Evolutionary conservation across 2,888 invertebrate species (phyloP).

Genomic region (Agrotis ipsilon): DNA sequence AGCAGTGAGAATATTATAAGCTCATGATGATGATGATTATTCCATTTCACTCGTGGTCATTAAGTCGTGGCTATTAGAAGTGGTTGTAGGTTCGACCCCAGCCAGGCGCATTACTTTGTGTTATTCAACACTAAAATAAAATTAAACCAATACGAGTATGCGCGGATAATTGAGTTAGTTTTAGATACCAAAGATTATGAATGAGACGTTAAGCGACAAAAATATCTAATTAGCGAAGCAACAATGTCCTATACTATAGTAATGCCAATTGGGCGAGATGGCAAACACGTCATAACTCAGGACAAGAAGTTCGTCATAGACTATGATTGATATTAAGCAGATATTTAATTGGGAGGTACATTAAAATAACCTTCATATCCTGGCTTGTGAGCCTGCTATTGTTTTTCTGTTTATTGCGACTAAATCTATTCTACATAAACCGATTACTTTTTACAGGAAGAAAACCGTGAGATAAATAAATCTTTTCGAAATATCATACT

Average conservation of each 20-base stretch:
- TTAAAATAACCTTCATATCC: neutral
- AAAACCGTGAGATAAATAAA: no score
- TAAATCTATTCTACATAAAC: no score
- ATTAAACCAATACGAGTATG: neutral
- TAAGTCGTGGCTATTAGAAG: no score
- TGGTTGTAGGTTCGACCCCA: no score
- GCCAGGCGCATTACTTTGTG: no score
- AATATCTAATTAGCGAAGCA: neutral
- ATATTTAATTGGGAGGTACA: neutral
- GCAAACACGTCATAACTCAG: constrained; percentile 27
- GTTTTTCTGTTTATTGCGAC: neutral
- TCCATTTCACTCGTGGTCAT: no score
- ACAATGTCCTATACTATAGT: constrained; percentile 1
- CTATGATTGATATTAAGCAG: neutral
- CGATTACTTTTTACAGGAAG: neutral
- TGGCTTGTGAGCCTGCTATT: neutral
- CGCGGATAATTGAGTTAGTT: no score
- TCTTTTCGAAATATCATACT: no score
- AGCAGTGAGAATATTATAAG: no score
- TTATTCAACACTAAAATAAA: no score
- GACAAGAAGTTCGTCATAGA: constrained; percentile 8
- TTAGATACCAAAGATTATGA: neutral
- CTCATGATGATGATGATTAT: no score
- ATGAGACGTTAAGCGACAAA: neutral
- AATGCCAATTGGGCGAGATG: constrained; percentile 28